These are phyloP conservation scores for Tyrannus savana DNA, from an alignment of 2,113 vertebrate genomes.

Conservation along the genomic window DNA sequence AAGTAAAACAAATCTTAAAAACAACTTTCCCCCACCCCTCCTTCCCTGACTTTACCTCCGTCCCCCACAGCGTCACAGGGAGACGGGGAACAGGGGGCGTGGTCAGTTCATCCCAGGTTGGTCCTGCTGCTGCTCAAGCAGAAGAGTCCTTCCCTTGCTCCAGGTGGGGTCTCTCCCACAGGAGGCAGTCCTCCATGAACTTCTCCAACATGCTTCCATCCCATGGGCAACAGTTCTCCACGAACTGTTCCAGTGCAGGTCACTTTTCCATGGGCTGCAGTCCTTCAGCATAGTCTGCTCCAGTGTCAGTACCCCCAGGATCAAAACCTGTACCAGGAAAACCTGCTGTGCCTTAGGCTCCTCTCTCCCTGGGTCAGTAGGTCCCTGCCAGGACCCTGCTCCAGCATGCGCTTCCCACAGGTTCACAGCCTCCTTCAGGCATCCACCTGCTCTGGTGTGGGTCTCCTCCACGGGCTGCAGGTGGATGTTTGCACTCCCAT, in stretches of 20 bases:
- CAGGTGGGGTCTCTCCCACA: accelerated
- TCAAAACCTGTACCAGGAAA: background rate
- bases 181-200: background rate
- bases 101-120: accelerated
- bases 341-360: accelerated
- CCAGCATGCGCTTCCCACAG: background rate
- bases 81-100: too few relatives aligned
- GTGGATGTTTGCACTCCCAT: background rate
- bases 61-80: accelerated
- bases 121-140: background rate
- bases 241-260: background rate
- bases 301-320: accelerated
- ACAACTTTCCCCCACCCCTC: background rate
- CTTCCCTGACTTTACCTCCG: background rate
- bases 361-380: background rate
- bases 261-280: background rate
- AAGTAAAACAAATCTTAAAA: background rate
- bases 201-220: background rate
- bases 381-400: background rate
- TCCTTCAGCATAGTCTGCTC: background rate
- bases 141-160: background rate
- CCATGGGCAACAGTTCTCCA: background rate
- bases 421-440: background rate
- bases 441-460: background rate
- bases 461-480: accelerated